Base-by-base conservation (phyloP, 2,797 vertebrate species). In the Nyctibius grandis region DNA sequence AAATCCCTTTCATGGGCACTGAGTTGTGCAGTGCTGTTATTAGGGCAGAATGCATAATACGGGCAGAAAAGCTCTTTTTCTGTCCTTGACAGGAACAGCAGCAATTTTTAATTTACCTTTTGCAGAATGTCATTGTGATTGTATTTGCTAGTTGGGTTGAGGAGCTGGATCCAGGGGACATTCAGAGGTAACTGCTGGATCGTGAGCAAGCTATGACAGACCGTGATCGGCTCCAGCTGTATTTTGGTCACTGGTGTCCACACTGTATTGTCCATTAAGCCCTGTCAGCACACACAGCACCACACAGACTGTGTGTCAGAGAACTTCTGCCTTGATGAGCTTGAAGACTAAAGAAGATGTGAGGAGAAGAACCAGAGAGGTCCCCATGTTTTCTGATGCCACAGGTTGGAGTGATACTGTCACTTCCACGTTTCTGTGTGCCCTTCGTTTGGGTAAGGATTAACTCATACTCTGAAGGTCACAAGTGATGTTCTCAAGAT, bases 251-350 rank as follows among this genome's bases (percentile, higher is more conserved):
- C 65, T 26, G 31, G 13, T 29, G 34, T 36, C 51, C 67, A 28
- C 44, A 4, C 36, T 9, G 25, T 14, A 4, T 1, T 34, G 54
- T 34, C 20, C 3, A 0, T 14, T 53, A 50, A 48, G 15, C 11
- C 51, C 60, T 61, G 16, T 19, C 56, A 22, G 12, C 15, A 77
- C 61, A 4, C 38, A 11, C 53, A 68, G 84, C 47, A 48, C 40
- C 73, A 31, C 73, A 31, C 23, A 6, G 5, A 0, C 5, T 15
- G 33, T 4, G 19, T 31, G 74, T 34, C 60, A 54, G 25, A 40
- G 68, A 79, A 34, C 82, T 68, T 6, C 68, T 85, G 74, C 50
- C 57, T 12, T 15, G 42, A 22, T 50, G 45, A 42, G 42, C 57
- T 48, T 31, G 15, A 50, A 73, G 6, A 8, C 12, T 53, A 12